phyloP scores from a whole-genome alignment of 2,888 invertebrate species.

The Macaria liturata region DNA sequence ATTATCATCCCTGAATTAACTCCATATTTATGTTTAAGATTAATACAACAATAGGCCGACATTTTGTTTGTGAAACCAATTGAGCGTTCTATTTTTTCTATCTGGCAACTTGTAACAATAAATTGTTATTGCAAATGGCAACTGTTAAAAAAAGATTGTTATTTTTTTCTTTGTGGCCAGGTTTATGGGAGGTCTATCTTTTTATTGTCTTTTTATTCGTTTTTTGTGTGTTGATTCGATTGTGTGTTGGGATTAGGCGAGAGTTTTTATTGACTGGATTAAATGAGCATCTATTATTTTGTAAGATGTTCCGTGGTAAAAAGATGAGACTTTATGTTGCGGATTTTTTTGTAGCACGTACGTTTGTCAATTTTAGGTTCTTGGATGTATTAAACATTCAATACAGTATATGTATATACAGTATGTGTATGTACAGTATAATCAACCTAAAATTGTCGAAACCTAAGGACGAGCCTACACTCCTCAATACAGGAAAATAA shows the following conservation, averaged over 20 bases:
- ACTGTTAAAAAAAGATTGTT: slow-evolving; percentile 16
- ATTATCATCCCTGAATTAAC: slow-evolving; percentile 22
- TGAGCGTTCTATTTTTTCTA: slow-evolving; percentile 44
- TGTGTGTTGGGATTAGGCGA: slow-evolving; percentile 13
- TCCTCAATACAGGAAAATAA: too few relatives aligned
- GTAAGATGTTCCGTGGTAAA: neutral
- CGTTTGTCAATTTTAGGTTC: too few relatives aligned
- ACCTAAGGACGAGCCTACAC: too few relatives aligned
- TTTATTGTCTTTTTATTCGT: slow-evolving; percentile 16
- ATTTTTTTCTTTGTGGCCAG: slow-evolving; percentile 21
- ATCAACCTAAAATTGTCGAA: too few relatives aligned
- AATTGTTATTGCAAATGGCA: slow-evolving; percentile 41
- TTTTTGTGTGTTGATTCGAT: slow-evolving; percentile 10
- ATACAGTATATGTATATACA: too few relatives aligned
- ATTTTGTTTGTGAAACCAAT: slow-evolving; percentile 48
- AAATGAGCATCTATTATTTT: slow-evolving; percentile 6
- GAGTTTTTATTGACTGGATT: slow-evolving; percentile 21
- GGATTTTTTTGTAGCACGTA: too few relatives aligned
- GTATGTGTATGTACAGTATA: too few relatives aligned
- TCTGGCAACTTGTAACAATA: slow-evolving; percentile 26
- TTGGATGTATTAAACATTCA: too few relatives aligned
- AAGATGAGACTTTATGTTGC: neutral
- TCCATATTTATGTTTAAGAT: slow-evolving; percentile 47
- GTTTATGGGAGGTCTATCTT: slow-evolving; percentile 35
- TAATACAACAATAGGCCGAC: slow-evolving; percentile 43